Evolutionary conservation across 2,797 vertebrate genomes (phyloP).

Genomic region (Otus scops): DNA sequence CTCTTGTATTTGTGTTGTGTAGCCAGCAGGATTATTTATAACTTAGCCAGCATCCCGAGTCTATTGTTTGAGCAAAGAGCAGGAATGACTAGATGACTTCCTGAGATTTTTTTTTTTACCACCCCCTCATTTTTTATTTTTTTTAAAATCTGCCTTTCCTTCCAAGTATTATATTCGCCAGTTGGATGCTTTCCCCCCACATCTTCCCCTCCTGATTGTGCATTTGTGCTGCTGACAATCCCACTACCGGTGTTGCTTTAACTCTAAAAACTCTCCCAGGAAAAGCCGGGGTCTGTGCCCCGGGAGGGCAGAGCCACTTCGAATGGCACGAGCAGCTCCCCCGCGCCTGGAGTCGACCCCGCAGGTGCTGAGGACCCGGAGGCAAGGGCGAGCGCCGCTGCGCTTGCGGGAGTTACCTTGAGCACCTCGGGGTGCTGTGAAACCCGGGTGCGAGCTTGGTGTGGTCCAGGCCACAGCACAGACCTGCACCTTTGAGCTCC

Average conservation of each 20-base stretch:
- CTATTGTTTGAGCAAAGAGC: conserved; percentile 69
- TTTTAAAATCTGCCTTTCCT: conserved; percentile 65
- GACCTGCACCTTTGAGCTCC: fast-evolving
- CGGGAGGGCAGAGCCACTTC: fast-evolving
- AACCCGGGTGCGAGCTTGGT: not conserved
- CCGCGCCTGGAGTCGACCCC: not conserved
- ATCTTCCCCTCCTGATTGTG: conserved; percentile 60
- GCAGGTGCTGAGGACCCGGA: not conserved
- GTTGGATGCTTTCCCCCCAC: conserved; percentile 57
- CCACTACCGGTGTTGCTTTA: conserved; percentile 40
- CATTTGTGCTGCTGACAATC: conserved; percentile 51
- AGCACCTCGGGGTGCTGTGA: not conserved
- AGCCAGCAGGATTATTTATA: conserved; percentile 67
- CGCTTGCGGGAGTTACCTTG: fast-evolving
- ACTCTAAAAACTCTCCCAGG: conserved; percentile 3
- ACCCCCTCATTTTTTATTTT: conserved; percentile 47
- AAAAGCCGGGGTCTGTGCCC: not conserved
- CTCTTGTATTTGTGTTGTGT: conserved; percentile 51
- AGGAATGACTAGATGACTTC: conserved; percentile 69
- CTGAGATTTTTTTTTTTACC: conserved; percentile 52
- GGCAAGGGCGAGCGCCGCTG: not conserved
- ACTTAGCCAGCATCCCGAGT: conserved; percentile 55
- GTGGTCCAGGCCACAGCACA: not conserved
- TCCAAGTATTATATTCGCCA: conserved; percentile 64
- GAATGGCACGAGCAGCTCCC: fast-evolving